Conservation (phyloP, 2,797 vertebrate genomes). For the Forpus xanthops region DNA sequence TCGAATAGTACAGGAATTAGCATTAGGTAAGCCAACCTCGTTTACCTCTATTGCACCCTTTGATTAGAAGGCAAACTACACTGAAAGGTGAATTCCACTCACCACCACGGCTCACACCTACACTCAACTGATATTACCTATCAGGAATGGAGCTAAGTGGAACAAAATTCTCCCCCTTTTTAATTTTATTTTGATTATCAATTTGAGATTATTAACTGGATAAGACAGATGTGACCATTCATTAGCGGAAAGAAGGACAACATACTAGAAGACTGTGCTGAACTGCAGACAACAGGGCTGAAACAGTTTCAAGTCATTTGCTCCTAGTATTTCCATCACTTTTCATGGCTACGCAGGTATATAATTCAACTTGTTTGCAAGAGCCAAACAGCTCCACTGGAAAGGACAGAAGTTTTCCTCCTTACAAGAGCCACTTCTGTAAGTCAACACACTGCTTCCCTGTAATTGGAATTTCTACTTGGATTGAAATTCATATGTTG, state of each 20-base stretch:
- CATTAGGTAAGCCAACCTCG: neutral
- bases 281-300: neutral
- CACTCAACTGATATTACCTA: neutral
- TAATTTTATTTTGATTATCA: neutral
- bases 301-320: neutral
- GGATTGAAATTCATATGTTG: neutral
- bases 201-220: neutral
- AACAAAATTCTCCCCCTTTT: neutral
- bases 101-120: neutral
- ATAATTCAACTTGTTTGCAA: neutral
- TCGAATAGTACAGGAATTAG: neutral
- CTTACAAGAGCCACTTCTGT: rapidly evolving
- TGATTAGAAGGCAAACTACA: neutral
- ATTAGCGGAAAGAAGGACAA: neutral
- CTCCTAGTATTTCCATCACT: neutral
- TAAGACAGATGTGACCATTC: rapidly evolving
- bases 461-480: neutral
- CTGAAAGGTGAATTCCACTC: neutral
- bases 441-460: neutral
- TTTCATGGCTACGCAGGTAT: neutral
- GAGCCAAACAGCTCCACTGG: neutral
- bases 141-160: neutral
- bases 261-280: neutral
- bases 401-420: neutral
- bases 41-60: neutral